A percentile compares a stretch with the other conserved stretches of the same genome.
These are phyloP conservation scores for Oxyteleia sp. DNA, from an alignment of 2,888 invertebrate genomes.

Conservation along the genomic window DNA sequence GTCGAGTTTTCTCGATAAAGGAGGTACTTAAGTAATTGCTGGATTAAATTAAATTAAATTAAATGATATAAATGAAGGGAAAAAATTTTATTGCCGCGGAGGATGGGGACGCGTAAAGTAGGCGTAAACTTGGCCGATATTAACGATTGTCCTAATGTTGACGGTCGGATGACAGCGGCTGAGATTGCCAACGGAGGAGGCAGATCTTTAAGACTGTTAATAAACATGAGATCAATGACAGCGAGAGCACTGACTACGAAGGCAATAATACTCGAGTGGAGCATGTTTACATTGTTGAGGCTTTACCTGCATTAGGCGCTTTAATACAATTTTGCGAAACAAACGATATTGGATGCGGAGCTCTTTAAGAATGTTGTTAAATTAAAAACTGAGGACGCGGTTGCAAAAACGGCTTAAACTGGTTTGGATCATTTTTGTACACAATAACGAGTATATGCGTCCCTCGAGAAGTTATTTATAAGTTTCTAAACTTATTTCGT, in stretches of 20 bases:
- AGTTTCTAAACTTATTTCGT: too few species aligned
- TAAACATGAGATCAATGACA: conserved; percentile 54
- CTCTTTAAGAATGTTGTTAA: conserved; percentile 46
- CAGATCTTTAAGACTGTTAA: conserved; percentile 54
- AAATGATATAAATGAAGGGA: conserved; percentile 13
- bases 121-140: not conserved
- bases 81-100: too few species aligned
- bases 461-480: too few species aligned
- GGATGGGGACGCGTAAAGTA: not conserved
- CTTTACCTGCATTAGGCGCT: conserved; percentile 63
- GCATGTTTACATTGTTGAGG: conserved; percentile 65
- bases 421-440: too few species aligned
- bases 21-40: conserved; percentile 1
- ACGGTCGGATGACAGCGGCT: conserved; percentile 24
- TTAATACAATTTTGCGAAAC: conserved; percentile 64
- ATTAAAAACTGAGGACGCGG: too few species aligned
- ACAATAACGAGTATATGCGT: too few species aligned
- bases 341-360: conserved; percentile 63
- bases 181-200: too few species aligned
- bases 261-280: conserved; percentile 62
- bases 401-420: too few species aligned
- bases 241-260: conserved; percentile 35
- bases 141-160: conserved; percentile 8
- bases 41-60: conserved; percentile 13
- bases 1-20: conserved; percentile 8